A percentile compares a stretch with the other conserved stretches of the same genome.
These are phyloP conservation scores for Cryptophagus acutangulus DNA, from an alignment of 2,888 invertebrate species.

Conservation along the genomic window DNA sequence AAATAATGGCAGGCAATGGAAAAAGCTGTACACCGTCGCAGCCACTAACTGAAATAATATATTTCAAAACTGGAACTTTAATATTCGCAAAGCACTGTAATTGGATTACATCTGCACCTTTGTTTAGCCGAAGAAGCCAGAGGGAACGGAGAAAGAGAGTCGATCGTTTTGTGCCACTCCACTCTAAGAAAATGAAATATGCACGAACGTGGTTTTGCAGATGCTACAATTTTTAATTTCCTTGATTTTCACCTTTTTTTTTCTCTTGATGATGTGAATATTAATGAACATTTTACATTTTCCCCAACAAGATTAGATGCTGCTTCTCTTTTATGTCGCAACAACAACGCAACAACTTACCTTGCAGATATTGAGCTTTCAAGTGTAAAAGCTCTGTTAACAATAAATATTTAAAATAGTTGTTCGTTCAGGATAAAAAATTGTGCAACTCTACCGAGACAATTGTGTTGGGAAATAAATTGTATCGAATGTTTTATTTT, in stretches of 20 bases:
- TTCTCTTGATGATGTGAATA: slow-evolving; percentile 26
- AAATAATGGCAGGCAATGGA: slow-evolving; percentile 18
- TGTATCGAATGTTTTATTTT: too few species aligned
- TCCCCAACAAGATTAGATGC: too few species aligned
- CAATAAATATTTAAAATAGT: too few species aligned
- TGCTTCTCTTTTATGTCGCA: too few species aligned
- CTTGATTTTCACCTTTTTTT: slow-evolving; percentile 21
- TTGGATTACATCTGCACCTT: slow-evolving; percentile 39
- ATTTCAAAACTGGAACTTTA: slow-evolving; percentile 36
- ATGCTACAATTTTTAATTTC: slow-evolving; percentile 27
- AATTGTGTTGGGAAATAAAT: too few species aligned
- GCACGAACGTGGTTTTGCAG: slow-evolving; percentile 32
- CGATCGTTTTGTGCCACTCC: too few species aligned
- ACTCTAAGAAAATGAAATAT: slow-evolving; percentile 40
- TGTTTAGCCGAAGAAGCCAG: slow-evolving; percentile 33
- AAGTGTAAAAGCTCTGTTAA: too few species aligned
- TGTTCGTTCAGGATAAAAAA: too few species aligned
- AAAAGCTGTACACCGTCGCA: slow-evolving; percentile 18
- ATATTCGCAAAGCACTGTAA: slow-evolving; percentile 36
- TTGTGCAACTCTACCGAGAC: too few species aligned
- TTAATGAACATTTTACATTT: slow-evolving; percentile 21
- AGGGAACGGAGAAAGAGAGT: too few species aligned
- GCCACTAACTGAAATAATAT: slow-evolving; percentile 34
- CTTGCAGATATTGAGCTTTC: too few species aligned
- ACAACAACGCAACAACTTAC: too few species aligned